Evolutionary conservation across 2,888 invertebrate species (phyloP).

Genomic region (Tethea ocularis): DNA sequence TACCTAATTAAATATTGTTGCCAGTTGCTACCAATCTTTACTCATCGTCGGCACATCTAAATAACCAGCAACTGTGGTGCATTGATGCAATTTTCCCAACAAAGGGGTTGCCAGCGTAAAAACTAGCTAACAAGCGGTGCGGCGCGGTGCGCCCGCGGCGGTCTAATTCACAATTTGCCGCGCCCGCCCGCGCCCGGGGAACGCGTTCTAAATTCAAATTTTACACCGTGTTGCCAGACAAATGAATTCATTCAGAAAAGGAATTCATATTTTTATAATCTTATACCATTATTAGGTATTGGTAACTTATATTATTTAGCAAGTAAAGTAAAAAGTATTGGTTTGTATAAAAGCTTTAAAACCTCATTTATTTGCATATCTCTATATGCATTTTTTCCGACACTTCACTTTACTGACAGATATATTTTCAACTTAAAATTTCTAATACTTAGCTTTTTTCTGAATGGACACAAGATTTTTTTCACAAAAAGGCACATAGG

Average conservation of each 20-base stretch:
- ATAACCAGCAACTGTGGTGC: conserved; percentile 52
- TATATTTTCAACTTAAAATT: too few species aligned
- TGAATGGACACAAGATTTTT: too few species aligned
- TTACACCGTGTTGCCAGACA: conserved; percentile 59
- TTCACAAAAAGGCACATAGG: too few species aligned
- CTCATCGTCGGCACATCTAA: conserved; percentile 37
- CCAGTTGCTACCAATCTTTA: conserved; percentile 38
- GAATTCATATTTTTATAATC: conserved; percentile 20
- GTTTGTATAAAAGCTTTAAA: too few species aligned
- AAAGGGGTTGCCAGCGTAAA: conserved; percentile 76
- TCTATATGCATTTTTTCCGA: too few species aligned
- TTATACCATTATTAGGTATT: conserved; percentile 18
- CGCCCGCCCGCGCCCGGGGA: conserved; percentile 61
- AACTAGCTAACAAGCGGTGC: conserved; percentile 77
- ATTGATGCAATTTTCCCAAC: conserved; percentile 72
- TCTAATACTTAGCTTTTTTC: too few species aligned
- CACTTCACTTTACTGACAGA: too few species aligned
- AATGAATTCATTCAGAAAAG: conserved; percentile 68
- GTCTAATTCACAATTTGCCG: conserved; percentile 77
- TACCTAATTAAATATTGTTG: conserved; percentile 29
- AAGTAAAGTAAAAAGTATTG: too few species aligned
- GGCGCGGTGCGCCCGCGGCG: conserved; percentile 65
- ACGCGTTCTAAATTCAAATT: conserved; percentile 76
- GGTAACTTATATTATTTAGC: too few species aligned
- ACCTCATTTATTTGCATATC: background rate